phyloP scores from a whole-genome alignment of 2,113 vertebrate species.

The Mormyrus lacerda region DNA sequence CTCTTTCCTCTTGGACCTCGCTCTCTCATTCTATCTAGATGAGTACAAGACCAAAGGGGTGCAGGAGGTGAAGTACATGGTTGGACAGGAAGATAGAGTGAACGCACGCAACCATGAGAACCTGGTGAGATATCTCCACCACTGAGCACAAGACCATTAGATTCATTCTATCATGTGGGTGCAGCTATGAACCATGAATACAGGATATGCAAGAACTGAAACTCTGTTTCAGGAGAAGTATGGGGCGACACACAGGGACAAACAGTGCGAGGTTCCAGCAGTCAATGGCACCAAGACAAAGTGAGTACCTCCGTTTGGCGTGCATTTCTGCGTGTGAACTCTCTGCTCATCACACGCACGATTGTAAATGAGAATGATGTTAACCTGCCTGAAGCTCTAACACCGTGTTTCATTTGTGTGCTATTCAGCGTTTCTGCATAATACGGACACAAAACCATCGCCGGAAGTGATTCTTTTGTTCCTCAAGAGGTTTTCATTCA shows the following conservation, averaged over 20 bases:
- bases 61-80: constrained; percentile 63
- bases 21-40: constrained; percentile 47
- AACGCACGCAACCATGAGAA: constrained; percentile 42
- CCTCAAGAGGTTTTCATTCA: neutral
- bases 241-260: neutral
- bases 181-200: neutral
- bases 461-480: neutral
- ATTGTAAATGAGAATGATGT: neutral
- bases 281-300: neutral
- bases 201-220: neutral
- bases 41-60: constrained; percentile 77
- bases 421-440: neutral
- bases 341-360: neutral
- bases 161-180: neutral
- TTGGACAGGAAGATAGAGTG: constrained; percentile 39
- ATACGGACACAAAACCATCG: neutral
- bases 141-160: neutral
- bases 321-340: neutral
- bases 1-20: neutral
- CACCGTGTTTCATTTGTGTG: neutral
- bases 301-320: neutral
- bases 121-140: constrained; percentile 30
- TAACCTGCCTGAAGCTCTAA: neutral
- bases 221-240: constrained; percentile 18
- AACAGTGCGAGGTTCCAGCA: neutral